Percentiles rank a stretch among this genome's conserved stretches.
Conservation (phyloP, 2,113 vertebrate genomes). For the Pachycephala philippinensis region DNA sequence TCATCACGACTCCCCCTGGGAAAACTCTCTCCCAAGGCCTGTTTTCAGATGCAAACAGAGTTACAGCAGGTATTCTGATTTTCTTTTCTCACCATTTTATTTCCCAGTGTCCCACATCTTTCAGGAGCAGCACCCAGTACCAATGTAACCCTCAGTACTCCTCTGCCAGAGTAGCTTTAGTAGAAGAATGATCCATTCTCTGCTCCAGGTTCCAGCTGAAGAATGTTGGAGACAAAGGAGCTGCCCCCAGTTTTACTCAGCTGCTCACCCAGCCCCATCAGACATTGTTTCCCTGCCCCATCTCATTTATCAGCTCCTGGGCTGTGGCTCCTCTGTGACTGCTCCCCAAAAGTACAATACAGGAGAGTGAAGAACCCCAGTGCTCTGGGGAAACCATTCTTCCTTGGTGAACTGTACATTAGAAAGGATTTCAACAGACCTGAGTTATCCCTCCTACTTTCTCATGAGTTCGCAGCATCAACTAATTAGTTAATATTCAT, state of each 20-base stretch:
- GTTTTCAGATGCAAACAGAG: background rate
- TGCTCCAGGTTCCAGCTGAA: background rate
- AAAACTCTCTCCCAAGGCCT: background rate
- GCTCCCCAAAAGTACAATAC: background rate
- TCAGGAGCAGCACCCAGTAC: background rate
- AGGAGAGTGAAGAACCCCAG: background rate
- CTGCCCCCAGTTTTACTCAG: background rate
- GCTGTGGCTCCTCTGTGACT: background rate
- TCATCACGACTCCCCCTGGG: background rate
- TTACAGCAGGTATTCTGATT: background rate
- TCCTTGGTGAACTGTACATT: background rate
- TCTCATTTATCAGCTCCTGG: background rate
- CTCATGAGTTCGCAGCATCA: background rate
- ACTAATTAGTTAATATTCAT: background rate
- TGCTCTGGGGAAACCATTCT: background rate
- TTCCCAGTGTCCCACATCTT: background rate
- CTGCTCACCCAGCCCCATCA: background rate
- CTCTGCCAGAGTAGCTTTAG: background rate
- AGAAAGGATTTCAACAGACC: background rate
- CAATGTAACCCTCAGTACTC: rapidly evolving
- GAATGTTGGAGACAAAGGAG: background rate
- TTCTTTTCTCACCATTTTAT: background rate
- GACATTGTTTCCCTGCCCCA: background rate
- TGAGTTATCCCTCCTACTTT: background rate
- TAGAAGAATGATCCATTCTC: background rate